Conservation (phyloP, 2,797 vertebrate species). For the Megaceryle alcyon region DNA sequence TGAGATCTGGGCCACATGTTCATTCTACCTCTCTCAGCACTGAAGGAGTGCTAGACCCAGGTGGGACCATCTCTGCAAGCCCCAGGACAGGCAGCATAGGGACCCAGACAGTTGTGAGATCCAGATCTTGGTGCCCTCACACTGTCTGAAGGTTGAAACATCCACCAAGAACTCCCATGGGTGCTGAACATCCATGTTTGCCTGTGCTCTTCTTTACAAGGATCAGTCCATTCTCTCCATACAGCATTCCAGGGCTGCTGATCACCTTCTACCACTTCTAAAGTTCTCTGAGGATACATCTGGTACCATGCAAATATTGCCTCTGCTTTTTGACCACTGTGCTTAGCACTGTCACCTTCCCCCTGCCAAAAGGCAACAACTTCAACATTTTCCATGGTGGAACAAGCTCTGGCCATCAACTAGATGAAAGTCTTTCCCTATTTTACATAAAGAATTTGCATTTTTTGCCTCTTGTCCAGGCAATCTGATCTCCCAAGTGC, state of each 20-base stretch:
- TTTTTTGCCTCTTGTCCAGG: neutral
- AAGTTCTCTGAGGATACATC: neutral
- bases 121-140: neutral
- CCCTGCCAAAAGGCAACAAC: neutral
- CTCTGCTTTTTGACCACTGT: neutral
- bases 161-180: neutral
- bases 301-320: neutral
- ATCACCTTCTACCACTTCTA: neutral
- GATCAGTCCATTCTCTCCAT: neutral
- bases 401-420: neutral
- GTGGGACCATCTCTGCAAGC: neutral
- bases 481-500: neutral
- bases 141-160: neutral
- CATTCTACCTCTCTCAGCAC: neutral
- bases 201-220: neutral
- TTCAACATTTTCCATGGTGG: neutral
- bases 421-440: neutral
- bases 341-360: neutral
- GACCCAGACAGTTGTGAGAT: neutral
- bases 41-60: neutral
- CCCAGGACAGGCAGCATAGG: neutral
- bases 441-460: neutral
- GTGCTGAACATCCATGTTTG: neutral
- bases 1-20: neutral
- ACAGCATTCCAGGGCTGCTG: neutral